phyloP scores from a whole-genome alignment of 2,113 vertebrate genomes.

The Pleuronectes platessa region DNA sequence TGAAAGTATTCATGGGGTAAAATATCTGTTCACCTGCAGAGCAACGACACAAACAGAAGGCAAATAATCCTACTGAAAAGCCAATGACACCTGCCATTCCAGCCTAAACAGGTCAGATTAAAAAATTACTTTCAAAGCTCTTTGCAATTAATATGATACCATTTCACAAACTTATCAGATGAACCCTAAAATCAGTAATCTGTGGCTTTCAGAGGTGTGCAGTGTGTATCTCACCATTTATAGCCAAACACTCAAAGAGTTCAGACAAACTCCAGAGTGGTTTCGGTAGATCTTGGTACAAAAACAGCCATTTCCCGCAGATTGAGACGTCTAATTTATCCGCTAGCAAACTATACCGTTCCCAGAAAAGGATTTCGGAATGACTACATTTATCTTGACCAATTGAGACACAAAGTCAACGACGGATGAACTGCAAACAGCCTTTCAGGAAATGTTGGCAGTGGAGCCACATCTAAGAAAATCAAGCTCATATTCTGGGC shows the following conservation, averaged over 20 bases:
- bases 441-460: constrained; percentile 1
- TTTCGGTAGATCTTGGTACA: not conserved
- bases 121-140: constrained; percentile 10
- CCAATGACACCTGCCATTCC: not conserved
- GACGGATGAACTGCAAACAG: constrained; percentile 8
- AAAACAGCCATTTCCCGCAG: constrained; percentile 9
- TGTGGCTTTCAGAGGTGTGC: not conserved
- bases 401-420: not conserved
- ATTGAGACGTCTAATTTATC: constrained; percentile 5
- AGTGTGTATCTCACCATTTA: not conserved
- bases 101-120: not conserved
- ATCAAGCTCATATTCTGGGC: constrained; percentile 5
- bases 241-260: not conserved
- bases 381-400: constrained; percentile 22
- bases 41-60: constrained; percentile 24
- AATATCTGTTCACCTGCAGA: constrained; percentile 16
- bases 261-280: not conserved
- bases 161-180: constrained; percentile 17
- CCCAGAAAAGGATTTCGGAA: constrained; percentile 11
- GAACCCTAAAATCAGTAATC: not conserved
- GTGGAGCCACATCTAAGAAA: not conserved
- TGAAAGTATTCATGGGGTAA: not conserved
- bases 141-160: constrained; percentile 1
- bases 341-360: not conserved
- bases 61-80: constrained; percentile 30